These are phyloP conservation scores for Grammomys surdaster DNA, from an alignment of 2,113 vertebrate species.

Conservation along the genomic window DNA sequence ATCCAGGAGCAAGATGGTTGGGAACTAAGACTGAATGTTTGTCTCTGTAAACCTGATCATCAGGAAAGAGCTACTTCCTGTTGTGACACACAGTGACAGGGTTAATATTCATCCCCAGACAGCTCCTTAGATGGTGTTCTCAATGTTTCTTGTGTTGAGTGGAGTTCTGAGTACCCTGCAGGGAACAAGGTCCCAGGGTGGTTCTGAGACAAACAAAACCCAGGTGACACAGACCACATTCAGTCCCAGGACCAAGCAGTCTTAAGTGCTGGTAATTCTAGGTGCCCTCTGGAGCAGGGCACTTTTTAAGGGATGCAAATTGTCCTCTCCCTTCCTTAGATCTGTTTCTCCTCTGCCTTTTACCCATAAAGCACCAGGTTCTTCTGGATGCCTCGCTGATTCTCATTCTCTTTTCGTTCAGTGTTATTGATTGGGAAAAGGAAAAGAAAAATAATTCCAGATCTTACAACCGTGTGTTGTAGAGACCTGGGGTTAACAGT, in stretches of 20 bases:
- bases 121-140: fast-evolving
- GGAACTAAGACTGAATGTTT: neutral
- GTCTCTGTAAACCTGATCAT: neutral
- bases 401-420: neutral
- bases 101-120: neutral
- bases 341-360: neutral
- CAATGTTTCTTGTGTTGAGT: neutral
- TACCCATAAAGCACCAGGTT: neutral
- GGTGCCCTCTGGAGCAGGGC: neutral
- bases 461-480: neutral
- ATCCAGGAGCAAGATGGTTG: neutral
- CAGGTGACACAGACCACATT: neutral
- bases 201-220: neutral
- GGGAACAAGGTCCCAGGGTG: neutral
- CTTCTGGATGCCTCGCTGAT: neutral
- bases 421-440: neutral
- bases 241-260: neutral
- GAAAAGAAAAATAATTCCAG: neutral
- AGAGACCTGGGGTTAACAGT: neutral
- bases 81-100: neutral
- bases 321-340: neutral
- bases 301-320: neutral
- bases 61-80: neutral
- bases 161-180: neutral
- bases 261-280: neutral